phyloP scores from a whole-genome alignment of 35 echinoderm and acorn worm species.

The Heliocidaris erythrogramma region DNA sequence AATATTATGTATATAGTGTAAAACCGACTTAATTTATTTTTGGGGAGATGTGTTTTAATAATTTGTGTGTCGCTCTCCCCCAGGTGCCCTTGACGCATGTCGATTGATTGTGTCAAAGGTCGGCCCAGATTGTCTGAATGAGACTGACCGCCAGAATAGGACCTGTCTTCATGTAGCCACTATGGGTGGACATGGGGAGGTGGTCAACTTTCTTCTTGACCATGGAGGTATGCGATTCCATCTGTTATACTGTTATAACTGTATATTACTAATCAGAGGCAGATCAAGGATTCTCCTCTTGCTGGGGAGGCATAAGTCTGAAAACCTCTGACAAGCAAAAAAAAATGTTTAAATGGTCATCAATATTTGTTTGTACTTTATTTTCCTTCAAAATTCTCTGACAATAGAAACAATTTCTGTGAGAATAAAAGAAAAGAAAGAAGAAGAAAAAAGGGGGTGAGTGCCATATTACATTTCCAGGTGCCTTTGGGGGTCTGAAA shows the following conservation, averaged over 20 bases:
- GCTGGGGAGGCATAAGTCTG: no score
- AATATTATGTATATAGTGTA: no score
- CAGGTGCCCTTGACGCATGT: slow-evolving; percentile 85
- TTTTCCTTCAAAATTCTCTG: no score
- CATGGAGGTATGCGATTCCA: slow-evolving; percentile 69
- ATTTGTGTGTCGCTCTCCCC: neutral
- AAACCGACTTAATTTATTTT: no score
- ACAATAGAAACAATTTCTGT: no score
- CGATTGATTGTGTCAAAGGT: slow-evolving; percentile 65
- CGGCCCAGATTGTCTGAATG: slow-evolving; percentile 52
- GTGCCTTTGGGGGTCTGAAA: no score
- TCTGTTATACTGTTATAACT: neutral
- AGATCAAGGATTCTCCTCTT: no score
- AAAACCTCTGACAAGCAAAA: neutral
- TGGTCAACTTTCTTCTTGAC: slow-evolving; percentile 84
- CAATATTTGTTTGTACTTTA: no score
- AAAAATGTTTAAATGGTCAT: neutral
- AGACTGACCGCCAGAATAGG: slow-evolving; percentile 65
- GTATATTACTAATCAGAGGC: no score
- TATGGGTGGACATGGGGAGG: slow-evolving; percentile 86
- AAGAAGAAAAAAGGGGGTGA: no score
- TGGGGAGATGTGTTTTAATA: neutral
- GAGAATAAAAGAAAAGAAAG: no score
- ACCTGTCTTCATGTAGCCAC: slow-evolving; percentile 85
- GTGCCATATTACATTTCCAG: no score